Base-by-base conservation (phyloP, 2,113 vertebrate genomes). In the Ptyas mucosa region DNA sequence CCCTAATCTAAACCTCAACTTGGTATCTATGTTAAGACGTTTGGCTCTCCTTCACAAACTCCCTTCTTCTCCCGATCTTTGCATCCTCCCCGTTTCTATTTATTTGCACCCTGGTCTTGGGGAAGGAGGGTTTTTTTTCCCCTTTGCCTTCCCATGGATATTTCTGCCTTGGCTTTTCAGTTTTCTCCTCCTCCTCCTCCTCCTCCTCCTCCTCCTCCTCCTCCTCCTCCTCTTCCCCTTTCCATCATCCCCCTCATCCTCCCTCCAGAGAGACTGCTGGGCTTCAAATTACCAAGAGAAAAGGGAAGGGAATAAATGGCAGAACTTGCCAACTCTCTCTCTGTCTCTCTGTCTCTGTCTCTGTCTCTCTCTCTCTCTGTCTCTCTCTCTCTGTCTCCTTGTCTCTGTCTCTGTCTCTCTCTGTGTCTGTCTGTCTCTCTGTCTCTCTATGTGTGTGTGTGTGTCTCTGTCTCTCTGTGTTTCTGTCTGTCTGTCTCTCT, bases 1-100 rank as follows among this genome's bases (percentile, higher is more conserved):
- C 14, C 14, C 14, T 75, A 20, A 95, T 95, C 90, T 94, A 93
- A 96, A 88, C 94, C 95, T 96, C 0, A 69, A 92, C 94, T 95
- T 49, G 85, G 52, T 86, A 89, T 91, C 90, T 81, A 94, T 87
- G 94, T 43, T 29, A 39, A 86, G 0, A 4, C 43, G 6, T 88
- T 52, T n/a, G 87, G 49, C 9, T 87, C 8, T 86, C 52, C 55
- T 81, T 69, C 87, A 39, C 21, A 8, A 43, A 64, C 5, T 2
- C 53, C 43, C 18, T 93, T 86, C 54, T 85, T n/a, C 49, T 92
- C 87, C 18, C 55, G 43, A 7, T 93, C 92, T 81, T 61, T 55
- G 8, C 43, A 85, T 21, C 75, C 54, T 39, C 54, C 43, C 0
- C 18, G 8, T 23, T 49, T 23, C 88, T 39, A 5, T 85, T 12